Percentiles rank a stretch among this genome's conserved stretches.
These are phyloP conservation scores for Hoplodrina ambigua DNA, from an alignment of 2,888 invertebrate species.

Conservation along the genomic window DNA sequence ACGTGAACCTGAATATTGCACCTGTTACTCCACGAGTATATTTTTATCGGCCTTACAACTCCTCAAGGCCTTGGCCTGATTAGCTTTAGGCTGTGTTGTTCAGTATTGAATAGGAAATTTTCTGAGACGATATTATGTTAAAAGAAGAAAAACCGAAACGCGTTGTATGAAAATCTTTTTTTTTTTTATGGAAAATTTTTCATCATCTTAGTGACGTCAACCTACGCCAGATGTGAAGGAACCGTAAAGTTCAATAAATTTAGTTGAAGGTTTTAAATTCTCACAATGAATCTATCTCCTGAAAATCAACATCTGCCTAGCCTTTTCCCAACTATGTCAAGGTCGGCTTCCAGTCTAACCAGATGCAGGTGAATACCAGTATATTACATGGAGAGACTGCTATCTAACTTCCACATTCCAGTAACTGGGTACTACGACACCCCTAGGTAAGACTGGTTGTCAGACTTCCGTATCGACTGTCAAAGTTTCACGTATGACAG, in stretches of 20 bases:
- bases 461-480: too few species aligned
- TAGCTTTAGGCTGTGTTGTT: conserved; percentile 44
- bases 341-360: too few species aligned
- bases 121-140: conserved; percentile 23
- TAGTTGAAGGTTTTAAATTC: neutral
- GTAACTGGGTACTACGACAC: too few species aligned
- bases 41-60: conserved; percentile 58
- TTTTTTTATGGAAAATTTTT: neutral
- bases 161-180: neutral
- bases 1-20: conserved; percentile 44
- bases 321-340: too few species aligned
- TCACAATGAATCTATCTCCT: too few species aligned
- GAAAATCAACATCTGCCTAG: too few species aligned
- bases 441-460: too few species aligned
- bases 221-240: neutral
- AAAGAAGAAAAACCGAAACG: conserved; percentile 13
- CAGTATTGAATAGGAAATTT: conserved; percentile 12
- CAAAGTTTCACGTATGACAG: too few species aligned
- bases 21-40: conserved; percentile 48
- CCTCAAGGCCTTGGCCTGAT: conserved; percentile 54
- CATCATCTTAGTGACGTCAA: neutral
- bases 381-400: too few species aligned
- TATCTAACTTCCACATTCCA: too few species aligned
- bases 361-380: too few species aligned
- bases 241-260: neutral